phyloP scores from a whole-genome alignment of 2,888 invertebrate genomes.

The Coremacera marginata region DNA sequence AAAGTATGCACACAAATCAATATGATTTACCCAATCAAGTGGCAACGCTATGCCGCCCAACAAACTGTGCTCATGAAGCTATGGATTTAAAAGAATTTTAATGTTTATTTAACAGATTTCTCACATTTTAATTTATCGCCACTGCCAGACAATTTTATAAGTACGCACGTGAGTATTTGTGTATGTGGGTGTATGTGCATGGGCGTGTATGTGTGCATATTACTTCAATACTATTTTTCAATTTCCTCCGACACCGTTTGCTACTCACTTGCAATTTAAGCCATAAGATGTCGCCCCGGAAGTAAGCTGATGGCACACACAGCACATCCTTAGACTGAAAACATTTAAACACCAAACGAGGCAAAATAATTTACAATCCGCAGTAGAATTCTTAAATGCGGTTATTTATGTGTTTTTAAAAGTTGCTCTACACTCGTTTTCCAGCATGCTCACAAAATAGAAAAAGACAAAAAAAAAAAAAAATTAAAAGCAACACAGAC shows the following conservation, averaged over 20 bases:
- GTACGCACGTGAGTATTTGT: not conserved
- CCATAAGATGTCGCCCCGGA: not conserved
- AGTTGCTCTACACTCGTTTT: slow-evolving; percentile 15
- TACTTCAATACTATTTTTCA: not conserved
- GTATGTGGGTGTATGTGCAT: not conserved
- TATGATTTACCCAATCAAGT: too few relatives aligned
- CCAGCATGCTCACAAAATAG: not conserved
- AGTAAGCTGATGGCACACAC: not conserved
- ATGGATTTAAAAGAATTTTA: slow-evolving; percentile 7
- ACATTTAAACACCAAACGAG: slow-evolving; percentile 13
- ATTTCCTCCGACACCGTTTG: not conserved
- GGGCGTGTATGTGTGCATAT: not conserved
- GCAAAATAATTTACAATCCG: slow-evolving; percentile 35
- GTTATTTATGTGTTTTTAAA: slow-evolving; percentile 45
- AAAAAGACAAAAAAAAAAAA: too few relatives aligned
- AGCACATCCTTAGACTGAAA: not conserved
- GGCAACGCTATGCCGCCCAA: not conserved
- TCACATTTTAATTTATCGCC: slow-evolving; percentile 25
- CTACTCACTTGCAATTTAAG: slow-evolving; percentile 12
- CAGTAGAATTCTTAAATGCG: slow-evolving; percentile 38
- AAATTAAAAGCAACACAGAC: not conserved
- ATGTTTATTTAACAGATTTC: slow-evolving; percentile 18
- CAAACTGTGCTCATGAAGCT: not conserved
- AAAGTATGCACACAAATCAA: too few relatives aligned
- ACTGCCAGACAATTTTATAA: not conserved